Percentiles rank a stretch among this genome's conserved stretches.
phyloP scores from a whole-genome alignment of 2,113 vertebrate genomes.

The Fulica atra region DNA sequence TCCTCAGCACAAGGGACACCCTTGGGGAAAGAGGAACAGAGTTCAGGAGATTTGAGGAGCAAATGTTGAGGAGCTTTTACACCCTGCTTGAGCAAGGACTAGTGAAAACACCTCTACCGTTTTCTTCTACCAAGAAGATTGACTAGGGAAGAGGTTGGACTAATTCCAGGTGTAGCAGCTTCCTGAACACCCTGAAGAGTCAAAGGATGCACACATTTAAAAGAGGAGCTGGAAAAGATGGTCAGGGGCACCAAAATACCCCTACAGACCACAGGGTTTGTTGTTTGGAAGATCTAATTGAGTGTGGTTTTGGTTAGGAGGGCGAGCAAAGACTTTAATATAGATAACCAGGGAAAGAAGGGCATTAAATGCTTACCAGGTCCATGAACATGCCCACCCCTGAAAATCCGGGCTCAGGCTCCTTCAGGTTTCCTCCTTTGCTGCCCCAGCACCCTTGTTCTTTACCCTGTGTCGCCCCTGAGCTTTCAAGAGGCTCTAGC shows the following conservation, averaged over 20 bases:
- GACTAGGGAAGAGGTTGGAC: neutral
- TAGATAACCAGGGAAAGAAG: neutral
- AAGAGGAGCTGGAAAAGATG: neutral
- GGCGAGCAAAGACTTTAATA: no score
- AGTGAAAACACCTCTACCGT: neutral
- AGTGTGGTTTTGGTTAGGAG: neutral
- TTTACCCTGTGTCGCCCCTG: accelerated
- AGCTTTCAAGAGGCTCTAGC: neutral
- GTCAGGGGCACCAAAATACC: neutral
- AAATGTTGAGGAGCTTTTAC: neutral
- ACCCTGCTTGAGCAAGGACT: neutral
- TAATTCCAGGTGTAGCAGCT: neutral
- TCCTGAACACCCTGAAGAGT: neutral
- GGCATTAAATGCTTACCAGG: neutral
- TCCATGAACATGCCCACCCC: accelerated
- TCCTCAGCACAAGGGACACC: neutral
- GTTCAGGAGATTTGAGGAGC: neutral
- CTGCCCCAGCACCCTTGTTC: neutral
- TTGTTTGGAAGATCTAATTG: neutral
- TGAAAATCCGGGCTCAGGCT: neutral
- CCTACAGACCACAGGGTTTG: accelerated
- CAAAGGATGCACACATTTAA: neutral
- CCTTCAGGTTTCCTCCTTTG: neutral
- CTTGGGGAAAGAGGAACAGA: neutral
- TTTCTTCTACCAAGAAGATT: neutral